Evolutionary conservation across 2,888 invertebrate species (phyloP).

Genomic region (Metopia argyrocephala): DNA sequence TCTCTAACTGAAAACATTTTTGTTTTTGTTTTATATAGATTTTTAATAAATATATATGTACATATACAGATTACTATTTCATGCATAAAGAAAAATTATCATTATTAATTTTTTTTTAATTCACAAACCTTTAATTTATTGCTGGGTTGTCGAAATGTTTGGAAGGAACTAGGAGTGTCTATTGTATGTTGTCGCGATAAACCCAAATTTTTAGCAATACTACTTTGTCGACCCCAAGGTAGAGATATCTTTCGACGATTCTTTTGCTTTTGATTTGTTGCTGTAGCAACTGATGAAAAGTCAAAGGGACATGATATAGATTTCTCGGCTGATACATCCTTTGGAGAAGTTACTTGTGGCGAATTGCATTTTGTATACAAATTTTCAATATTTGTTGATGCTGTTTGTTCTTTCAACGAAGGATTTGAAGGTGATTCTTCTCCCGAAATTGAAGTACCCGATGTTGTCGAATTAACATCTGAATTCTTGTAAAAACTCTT

Average conservation of each 20-base stretch:
- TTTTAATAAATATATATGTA: no score
- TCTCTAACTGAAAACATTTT: no score
- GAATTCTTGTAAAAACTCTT: constrained; percentile 61
- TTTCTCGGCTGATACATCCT: constrained; percentile 57
- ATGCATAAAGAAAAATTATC: no score
- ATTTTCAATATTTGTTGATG: constrained; percentile 20
- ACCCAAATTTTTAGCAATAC: constrained; percentile 86
- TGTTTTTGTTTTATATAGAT: no score
- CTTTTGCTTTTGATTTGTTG: constrained; percentile 81
- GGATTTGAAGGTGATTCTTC: constrained; percentile 53
- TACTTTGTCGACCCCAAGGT: constrained; percentile 93
- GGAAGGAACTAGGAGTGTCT: constrained; percentile 92
- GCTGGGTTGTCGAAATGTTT: constrained; percentile 83
- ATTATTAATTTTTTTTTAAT: neutral
- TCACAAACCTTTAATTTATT: constrained; percentile 78
- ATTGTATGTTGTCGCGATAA: constrained; percentile 93
- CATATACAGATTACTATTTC: no score
- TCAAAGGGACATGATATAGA: constrained; percentile 62
- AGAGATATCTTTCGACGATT: constrained; percentile 91
- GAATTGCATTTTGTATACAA: constrained; percentile 15
- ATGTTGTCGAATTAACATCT: constrained; percentile 61
- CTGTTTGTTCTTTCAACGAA: constrained; percentile 28
- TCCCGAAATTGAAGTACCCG: constrained; percentile 63
- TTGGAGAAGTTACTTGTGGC: constrained; percentile 44
- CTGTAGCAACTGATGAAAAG: constrained; percentile 64